phyloP scores from a whole-genome alignment of 2,797 vertebrate species.

The Sebastes taczanowskii region DNA sequence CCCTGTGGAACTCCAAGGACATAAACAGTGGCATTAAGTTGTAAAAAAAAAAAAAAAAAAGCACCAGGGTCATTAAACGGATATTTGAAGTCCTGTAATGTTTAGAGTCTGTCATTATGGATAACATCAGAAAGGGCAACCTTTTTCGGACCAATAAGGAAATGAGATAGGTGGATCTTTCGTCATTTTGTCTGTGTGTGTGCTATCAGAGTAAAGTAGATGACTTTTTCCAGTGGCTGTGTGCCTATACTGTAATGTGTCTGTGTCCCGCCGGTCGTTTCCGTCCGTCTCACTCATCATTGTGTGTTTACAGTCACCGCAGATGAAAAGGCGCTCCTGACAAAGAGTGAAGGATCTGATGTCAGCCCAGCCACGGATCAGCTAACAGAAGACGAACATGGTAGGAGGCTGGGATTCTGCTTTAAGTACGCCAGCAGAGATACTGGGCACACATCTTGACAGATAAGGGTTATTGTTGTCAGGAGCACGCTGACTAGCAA shows the following conservation, averaged over 20 bases:
- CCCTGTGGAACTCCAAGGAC: constrained; percentile 41
- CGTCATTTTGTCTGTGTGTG: background rate
- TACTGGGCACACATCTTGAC: constrained; percentile 36
- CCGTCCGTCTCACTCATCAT: constrained; percentile 30
- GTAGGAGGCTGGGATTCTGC: constrained; percentile 64
- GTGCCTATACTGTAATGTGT: constrained; percentile 1
- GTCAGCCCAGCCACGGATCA: constrained; percentile 64
- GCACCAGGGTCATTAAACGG: constrained; percentile 20
- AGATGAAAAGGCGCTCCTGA: constrained; percentile 66
- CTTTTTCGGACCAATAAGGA: background rate
- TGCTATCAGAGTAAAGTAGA: background rate
- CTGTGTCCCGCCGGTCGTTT: constrained; percentile 6
- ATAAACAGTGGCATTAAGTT: constrained; percentile 17
- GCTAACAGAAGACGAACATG: constrained; percentile 71
- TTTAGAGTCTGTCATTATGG: constrained; percentile 2
- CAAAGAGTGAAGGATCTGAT: constrained; percentile 72
- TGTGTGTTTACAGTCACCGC: constrained; percentile 46
- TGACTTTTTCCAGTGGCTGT: background rate
- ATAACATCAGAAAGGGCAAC: constrained; percentile 9
- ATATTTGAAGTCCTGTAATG: constrained; percentile 9
- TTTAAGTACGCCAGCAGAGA: constrained; percentile 25
- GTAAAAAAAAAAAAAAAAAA: constrained; percentile 23
- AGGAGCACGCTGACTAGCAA: constrained; percentile 18
- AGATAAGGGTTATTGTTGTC: constrained; percentile 58
- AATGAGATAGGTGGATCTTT: background rate